Conservation (phyloP, 2,888 invertebrate genomes). For the Drosophila pseudotakahashii region DNA sequence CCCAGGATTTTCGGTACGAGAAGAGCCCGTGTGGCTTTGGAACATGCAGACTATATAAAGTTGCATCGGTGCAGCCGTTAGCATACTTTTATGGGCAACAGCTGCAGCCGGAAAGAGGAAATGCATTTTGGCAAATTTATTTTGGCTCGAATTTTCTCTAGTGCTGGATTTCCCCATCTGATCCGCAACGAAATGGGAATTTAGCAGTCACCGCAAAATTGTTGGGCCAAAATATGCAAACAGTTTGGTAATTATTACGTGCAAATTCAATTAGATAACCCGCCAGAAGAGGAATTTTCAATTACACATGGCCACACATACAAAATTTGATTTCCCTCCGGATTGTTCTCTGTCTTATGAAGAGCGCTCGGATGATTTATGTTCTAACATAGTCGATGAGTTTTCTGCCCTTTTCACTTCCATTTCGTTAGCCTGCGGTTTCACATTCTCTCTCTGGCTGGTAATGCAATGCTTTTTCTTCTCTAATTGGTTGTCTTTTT, state of each 20-base stretch:
- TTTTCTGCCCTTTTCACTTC: neutral
- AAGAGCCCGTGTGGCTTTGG: neutral
- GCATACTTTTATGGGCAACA: constrained; percentile 48
- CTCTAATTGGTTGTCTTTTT: constrained; percentile 42
- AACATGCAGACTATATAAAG: neutral
- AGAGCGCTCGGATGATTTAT: neutral
- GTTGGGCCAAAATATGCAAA: constrained; percentile 23
- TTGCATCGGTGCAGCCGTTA: constrained; percentile 13
- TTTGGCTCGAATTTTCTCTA: constrained; percentile 6
- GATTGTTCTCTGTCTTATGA: neutral
- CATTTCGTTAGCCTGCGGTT: constrained; percentile 17
- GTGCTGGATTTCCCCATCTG: neutral
- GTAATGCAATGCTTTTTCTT: constrained; percentile 44
- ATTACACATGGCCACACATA: constrained; percentile 6
- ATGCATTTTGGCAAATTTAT: constrained; percentile 39
- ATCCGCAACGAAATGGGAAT: constrained; percentile 4
- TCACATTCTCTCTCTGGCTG: constrained; percentile 25
- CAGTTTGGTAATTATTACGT: constrained; percentile 30
- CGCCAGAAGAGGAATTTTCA: constrained; percentile 14
- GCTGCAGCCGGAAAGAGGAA: constrained; percentile 18
- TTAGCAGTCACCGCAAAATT: constrained; percentile 15
- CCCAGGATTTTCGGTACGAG: neutral
- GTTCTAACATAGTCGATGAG: neutral
- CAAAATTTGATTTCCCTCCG: neutral
- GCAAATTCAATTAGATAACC: constrained; percentile 25